Base-by-base conservation (phyloP, 1,140 invertebrate genomes). In the Helicorthomorpha holstii region DNA sequence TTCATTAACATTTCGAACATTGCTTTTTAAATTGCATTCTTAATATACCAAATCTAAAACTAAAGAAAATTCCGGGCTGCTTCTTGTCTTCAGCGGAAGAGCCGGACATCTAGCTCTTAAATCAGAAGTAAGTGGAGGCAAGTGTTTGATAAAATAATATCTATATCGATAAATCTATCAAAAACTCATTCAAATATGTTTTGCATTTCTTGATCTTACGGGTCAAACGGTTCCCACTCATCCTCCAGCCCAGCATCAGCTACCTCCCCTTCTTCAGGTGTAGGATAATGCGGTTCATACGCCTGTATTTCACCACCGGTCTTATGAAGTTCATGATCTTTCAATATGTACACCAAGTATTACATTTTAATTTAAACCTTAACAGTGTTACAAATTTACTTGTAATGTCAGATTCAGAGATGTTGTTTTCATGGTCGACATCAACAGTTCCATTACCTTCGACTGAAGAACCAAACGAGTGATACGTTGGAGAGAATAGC, bases 21-120 rank as follows among this genome's bases (percentile, higher is more conserved):
- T 51, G 50, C 34, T 12, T 29, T 34, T 4, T 48, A 29, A 21
- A 19, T 0, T 25, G 0, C 19, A 41, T 38, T 24, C 21, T 52
- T 21, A 38, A 74, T 78, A 73, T 69, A 82, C 80, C 70, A 88
- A 67, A 69, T 88, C 84, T 22, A 87, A 68, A 1, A 94, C 92
- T 45, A 97, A 73, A 62, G 89, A 91, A 63, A 93, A 94, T 64
- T 92, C 84, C 1, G 91, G 91, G 61, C 87, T 90, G 61, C 85
- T 89, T 52, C 91, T 69, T 0, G 91, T 96, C 69, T 91, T 92
- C 21, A 95, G 70, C 0, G 93, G 93, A 41, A 97, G 70, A 16
- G 90, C 91, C 12, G 92, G 91, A 63, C 81, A 83, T 54, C 87
- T 73, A 0, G 82, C 81, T 52, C 85, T 73, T 74, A 94, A 81